These are phyloP conservation scores for Lanius collurio DNA, from an alignment of 2,113 vertebrate species.

Conservation along the genomic window DNA sequence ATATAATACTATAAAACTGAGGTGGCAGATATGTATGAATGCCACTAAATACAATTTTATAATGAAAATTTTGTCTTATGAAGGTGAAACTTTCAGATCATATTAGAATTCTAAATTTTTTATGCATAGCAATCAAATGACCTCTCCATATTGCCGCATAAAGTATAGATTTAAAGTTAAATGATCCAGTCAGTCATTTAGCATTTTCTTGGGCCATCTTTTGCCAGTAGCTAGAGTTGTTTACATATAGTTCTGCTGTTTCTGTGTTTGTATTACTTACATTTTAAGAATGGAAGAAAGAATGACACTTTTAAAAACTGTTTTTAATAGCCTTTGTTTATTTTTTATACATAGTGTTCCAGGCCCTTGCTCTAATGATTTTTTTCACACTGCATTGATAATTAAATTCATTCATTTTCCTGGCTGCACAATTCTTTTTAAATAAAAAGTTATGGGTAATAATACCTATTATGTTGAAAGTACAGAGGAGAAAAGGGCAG, in stretches of 20 bases:
- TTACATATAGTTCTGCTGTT: conserved; percentile 49
- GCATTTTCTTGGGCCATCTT: conserved; percentile 76
- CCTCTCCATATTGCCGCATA: conserved; percentile 72
- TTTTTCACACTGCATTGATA: conserved; percentile 84
- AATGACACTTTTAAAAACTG: conserved; percentile 70
- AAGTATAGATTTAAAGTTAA: conserved; percentile 80
- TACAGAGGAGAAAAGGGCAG: conserved; percentile 77
- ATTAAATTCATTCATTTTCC: conserved; percentile 90
- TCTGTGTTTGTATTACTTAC: conserved; percentile 76
- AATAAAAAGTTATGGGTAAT: conserved; percentile 83
- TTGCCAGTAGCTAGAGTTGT: conserved; percentile 53
- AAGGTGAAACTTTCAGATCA: conserved; percentile 79
- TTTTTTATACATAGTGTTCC: conserved; percentile 81
- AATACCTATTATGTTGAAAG: conserved; percentile 74
- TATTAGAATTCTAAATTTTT: conserved; percentile 79
- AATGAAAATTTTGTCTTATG: conserved; percentile 79
- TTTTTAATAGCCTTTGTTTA: conserved; percentile 83
- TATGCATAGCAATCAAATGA: conserved; percentile 76
- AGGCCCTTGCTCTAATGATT: conserved; percentile 85
- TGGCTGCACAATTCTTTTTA: conserved; percentile 80
- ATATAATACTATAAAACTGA: neutral
- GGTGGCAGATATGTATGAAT: conserved; percentile 49
- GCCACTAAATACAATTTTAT: conserved; percentile 70
- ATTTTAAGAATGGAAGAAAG: conserved; percentile 71
- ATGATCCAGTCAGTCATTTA: conserved; percentile 79